Evolutionary conservation across 2,888 invertebrate genomes (phyloP), one percentile per base, ranked within the genome.

Genomic region (Cancer borealis): DNA sequence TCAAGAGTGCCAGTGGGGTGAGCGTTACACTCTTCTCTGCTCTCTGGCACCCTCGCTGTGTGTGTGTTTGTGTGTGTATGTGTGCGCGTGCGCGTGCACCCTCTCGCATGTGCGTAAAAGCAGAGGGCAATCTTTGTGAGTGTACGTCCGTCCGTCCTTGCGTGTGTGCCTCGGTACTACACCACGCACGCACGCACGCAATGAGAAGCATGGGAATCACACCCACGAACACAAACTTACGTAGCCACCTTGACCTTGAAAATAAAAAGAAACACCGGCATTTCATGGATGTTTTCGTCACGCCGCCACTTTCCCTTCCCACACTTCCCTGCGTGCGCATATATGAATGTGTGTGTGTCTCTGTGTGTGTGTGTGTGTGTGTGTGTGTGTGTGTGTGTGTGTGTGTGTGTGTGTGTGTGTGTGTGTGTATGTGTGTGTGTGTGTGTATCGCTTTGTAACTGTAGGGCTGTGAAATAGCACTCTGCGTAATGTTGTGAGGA

Each of bases 1-100:
- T 79, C 30, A 26, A 79, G 79, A 79, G 79, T 79, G 79, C 79
- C 79, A 79, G 79, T 79, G 79, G 79, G 26, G 79, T 79, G 79
- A 17, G 79, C 79, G 79, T 79, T 30, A 79, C 79, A 21, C 79
- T 12, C 12, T 21, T 30, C 79, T 21, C 79, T 30, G 30, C 79
- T 79, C 30, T 30, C 12, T 79, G 79, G 79, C 79, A 79, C 79
- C 30, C 79, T 8, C 10, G 30, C 79, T 8, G 30, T 30, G n/a
- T 79, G 26, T 30, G 79, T 8, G 30, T 30, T 1, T 79, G 26
- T 30, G 79, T 79, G 79, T 30, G 30, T 30, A 30, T 26, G 79
- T 79, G 26, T 79, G 79, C 30, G 79, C 12, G 79, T 79, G 79
- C 30, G 79, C 66, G 3, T 66, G 17, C n/a, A 21, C 1, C 30